Base-by-base conservation (phyloP, 2,888 invertebrate genomes). In the Acanthosoma haemorrhoidale region DNA sequence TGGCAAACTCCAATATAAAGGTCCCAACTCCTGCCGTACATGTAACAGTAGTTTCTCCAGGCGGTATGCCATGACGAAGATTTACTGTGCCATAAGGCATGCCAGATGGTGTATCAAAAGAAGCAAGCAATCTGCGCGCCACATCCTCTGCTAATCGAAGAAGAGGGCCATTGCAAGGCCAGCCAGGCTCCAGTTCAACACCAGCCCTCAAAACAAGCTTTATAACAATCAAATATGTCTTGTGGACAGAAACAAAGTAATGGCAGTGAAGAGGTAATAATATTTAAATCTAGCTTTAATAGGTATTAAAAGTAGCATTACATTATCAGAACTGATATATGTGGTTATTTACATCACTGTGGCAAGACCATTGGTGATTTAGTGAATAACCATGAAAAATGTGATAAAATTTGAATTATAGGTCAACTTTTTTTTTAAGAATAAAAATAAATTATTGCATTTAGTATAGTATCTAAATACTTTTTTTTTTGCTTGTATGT, bases 81-180 rank as follows among this genome's bases (percentile, higher is more conserved):
- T 96, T 96, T 0, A 96, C 95, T 0, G 99, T 99, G 6, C 99
- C 99, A 81, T 95, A 98, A 0, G 98, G 97, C 96, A 97, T 97
- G 32, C 96, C 96, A 9, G 93, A 92, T 32, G 88, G 88, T 0
- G 92, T 93, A 77, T 94, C 91, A 80, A 94, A 94, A 1, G 94
- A 93, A 31, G 94, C 92, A 61, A 99, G 84, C 13, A 99, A 81
- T 76, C 96, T 86, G 72, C 92, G 88, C 0, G 96, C 98, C 32
- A 96, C 94, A 81, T 95, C 93, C 80, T 96, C 97, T 0, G 99
- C 99, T 74, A 99, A 82, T 16, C 92, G 83, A 6, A 99, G 82
- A 2, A 99, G 81, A 0, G 98, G 97, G 0, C 99, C 99, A 78
- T 91, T 90, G 78, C 99, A 99, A 0, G 99, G 99, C 96, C 97